A percentile compares a stretch with the other conserved stretches of the same genome.
phyloP scores from a whole-genome alignment of 1,140 invertebrate species.

The Adelges cooleyi region DNA sequence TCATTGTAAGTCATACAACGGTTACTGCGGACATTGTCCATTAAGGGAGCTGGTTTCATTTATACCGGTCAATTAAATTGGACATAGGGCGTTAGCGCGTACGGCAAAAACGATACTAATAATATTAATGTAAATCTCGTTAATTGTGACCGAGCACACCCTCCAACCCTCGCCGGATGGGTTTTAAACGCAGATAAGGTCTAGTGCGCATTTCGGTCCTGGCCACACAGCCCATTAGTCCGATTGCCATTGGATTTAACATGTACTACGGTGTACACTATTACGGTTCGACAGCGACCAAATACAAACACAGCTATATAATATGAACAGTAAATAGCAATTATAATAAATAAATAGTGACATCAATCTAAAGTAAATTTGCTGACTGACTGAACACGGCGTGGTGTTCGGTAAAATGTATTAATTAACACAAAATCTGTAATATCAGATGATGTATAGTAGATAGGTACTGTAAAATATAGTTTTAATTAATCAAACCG shows the following conservation, averaged over 20 bases:
- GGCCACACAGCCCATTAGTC: background rate
- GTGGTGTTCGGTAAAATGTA: no score
- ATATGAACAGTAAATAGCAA: no score
- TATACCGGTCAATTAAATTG: background rate
- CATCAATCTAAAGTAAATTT: no score
- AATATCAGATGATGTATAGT: no score
- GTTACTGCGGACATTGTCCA: background rate
- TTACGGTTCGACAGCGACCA: no score
- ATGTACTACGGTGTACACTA: background rate
- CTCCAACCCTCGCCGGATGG: background rate
- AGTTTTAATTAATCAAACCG: no score
- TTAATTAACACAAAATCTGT: no score
- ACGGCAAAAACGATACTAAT: slow-evolving; percentile 5
- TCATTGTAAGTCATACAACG: no score
- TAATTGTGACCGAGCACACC: background rate
- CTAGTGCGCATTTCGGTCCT: background rate
- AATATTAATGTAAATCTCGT: slow-evolving; percentile 8
- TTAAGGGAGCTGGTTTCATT: background rate
- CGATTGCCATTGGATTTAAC: slow-evolving; percentile 2
- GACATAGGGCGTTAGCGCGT: background rate
- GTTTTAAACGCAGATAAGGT: slow-evolving; percentile 1
- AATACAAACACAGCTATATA: no score
- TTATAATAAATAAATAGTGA: no score
- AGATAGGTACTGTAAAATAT: no score
- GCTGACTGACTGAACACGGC: no score